A percentile compares a stretch with the other conserved stretches of the same genome.
These are phyloP conservation scores for Nibea albiflora DNA, from an alignment of 2,113 vertebrate genomes.

Conservation along the genomic window DNA sequence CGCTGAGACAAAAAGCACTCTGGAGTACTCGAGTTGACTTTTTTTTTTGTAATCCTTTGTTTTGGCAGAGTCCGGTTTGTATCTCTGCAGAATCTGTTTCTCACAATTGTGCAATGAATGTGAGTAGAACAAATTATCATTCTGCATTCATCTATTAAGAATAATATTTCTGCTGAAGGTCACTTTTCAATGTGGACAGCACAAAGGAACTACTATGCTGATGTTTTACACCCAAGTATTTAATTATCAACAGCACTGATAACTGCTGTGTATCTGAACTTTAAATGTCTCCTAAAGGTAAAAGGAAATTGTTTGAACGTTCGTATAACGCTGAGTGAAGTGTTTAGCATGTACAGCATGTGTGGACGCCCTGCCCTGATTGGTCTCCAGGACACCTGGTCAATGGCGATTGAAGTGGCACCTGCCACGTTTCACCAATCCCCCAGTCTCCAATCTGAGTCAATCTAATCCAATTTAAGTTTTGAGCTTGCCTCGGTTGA, in stretches of 20 bases:
- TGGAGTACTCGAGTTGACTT: not conserved
- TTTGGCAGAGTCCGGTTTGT: not conserved
- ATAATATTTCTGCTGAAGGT: not conserved
- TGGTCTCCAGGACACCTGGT: no score
- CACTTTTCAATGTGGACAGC: slow-evolving; percentile 56
- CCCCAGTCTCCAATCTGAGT: no score
- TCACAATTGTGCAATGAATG: not conserved
- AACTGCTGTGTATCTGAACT: not conserved
- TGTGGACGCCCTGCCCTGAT: no score
- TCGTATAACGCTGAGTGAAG: no score
- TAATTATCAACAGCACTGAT: not conserved
- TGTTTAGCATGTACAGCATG: no score
- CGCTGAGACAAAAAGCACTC: not conserved
- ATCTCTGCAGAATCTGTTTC: not conserved
- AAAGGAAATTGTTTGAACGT: not conserved
- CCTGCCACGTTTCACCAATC: no score
- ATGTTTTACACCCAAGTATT: not conserved
- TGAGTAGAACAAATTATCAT: not conserved
- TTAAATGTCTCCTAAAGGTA: not conserved
- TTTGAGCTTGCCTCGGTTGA: no score
- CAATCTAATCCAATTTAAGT: no score
- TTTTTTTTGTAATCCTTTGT: not conserved
- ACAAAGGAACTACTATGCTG: slow-evolving; percentile 42
- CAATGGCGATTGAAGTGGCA: no score
- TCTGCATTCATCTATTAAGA: not conserved